phyloP scores from a whole-genome alignment of 2,888 invertebrate genomes.

The Galeruca laticollis region DNA sequence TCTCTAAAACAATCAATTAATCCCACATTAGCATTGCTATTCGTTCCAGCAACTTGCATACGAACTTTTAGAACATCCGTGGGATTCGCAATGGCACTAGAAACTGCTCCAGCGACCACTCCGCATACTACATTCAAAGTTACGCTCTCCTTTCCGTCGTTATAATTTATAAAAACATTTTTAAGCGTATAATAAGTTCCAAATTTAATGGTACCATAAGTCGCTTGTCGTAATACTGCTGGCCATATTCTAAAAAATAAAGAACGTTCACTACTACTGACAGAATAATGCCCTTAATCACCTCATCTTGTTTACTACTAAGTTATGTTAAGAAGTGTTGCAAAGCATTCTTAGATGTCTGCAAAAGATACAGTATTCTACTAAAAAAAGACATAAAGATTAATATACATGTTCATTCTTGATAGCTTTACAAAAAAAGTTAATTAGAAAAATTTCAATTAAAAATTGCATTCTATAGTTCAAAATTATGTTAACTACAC shows the following conservation, averaged over 20 bases:
- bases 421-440: too few relatives aligned
- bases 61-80: constrained; percentile 96
- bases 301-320: too few relatives aligned
- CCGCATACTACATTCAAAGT: constrained; percentile 84
- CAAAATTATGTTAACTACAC: too few relatives aligned
- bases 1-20: constrained; percentile 84
- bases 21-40: constrained; percentile 64
- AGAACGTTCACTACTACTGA: background rate
- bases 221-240: constrained; percentile 91
- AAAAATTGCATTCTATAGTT: too few relatives aligned
- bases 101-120: constrained; percentile 86
- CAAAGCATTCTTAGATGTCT: too few relatives aligned
- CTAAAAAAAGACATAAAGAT: too few relatives aligned
- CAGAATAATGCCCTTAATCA: too few relatives aligned
- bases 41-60: constrained; percentile 84
- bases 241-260: constrained; percentile 82
- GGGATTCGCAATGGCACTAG: constrained; percentile 95
- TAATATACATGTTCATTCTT: too few relatives aligned
- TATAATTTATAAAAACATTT: constrained; percentile 73
- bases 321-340: too few relatives aligned
- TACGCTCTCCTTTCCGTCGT: constrained; percentile 70
- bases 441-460: too few relatives aligned
- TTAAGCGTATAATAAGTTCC: constrained; percentile 95
- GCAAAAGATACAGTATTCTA: too few relatives aligned
- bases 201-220: constrained; percentile 96